Conservation (phyloP, 1,140 invertebrate species). For the Pomacea maculata region DNA sequence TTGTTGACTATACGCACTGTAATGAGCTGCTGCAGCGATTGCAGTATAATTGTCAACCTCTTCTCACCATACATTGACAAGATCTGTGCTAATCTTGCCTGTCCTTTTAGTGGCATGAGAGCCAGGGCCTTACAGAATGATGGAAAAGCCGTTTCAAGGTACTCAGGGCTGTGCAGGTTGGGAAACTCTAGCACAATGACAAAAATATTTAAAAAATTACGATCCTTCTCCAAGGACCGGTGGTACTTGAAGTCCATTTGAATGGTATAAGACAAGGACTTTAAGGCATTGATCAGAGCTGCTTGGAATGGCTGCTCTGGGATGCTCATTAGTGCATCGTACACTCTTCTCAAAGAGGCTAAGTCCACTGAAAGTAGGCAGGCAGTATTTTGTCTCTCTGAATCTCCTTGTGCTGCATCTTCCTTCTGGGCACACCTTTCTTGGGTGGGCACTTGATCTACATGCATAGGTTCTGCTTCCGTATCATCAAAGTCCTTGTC, state of each 20-base stretch:
- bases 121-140: constrained; percentile 82
- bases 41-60: constrained; percentile 77
- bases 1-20: constrained; percentile 75
- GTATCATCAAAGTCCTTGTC: constrained; percentile 72
- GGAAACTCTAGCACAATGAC: constrained; percentile 90
- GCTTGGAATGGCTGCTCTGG: constrained; percentile 72
- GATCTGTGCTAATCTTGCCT: constrained; percentile 80
- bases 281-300: constrained; percentile 82
- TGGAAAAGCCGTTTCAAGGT: constrained; percentile 83
- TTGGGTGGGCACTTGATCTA: constrained; percentile 11
- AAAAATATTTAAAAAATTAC: constrained; percentile 77
- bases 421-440: constrained; percentile 10
- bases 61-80: constrained; percentile 80
- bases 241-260: constrained; percentile 78
- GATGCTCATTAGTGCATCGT: constrained; percentile 70
- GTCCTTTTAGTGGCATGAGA: constrained; percentile 77
- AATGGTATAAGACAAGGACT: constrained; percentile 77
- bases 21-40: constrained; percentile 87
- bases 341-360: constrained; percentile 73
- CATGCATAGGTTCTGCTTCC: constrained; percentile 29
- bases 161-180: constrained; percentile 80
- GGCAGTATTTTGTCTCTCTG: constrained; percentile 21
- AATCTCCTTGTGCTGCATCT: constrained; percentile 1
- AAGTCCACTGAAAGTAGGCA: constrained; percentile 64
- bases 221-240: constrained; percentile 66